Conservation (phyloP, 1,140 invertebrate genomes). For the Drosophila bocqueti region DNA sequence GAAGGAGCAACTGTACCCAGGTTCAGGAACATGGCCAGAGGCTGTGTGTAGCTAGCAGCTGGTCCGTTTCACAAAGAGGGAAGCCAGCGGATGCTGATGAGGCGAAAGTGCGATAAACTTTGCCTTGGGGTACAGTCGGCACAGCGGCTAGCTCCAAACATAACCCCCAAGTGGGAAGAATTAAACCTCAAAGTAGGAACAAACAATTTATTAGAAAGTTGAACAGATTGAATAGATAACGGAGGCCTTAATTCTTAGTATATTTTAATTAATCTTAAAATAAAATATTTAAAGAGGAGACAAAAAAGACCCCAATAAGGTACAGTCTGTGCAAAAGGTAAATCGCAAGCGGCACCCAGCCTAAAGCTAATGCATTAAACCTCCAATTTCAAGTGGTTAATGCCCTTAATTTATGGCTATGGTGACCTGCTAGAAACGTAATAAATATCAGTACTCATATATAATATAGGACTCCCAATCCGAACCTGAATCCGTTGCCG, state of each 20-base stretch:
- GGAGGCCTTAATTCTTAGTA: too few species aligned
- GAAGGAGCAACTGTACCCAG: constrained; percentile 14
- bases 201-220: too few species aligned
- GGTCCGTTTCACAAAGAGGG: background rate
- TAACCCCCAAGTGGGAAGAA: constrained; percentile 1
- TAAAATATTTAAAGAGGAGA: background rate
- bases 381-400: constrained; percentile 8
- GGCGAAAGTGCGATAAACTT: constrained; percentile 4
- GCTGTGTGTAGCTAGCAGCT: constrained; percentile 5
- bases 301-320: background rate
- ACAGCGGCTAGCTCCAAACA: background rate
- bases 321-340: background rate
- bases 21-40: too few species aligned
- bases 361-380: too few species aligned
- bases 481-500: background rate
- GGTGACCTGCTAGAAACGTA: background rate
- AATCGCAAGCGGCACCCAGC: background rate
- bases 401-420: background rate
- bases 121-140: background rate
- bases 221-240: too few species aligned
- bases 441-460: constrained; percentile 7
- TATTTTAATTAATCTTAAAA: too few species aligned
- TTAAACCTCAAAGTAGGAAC: background rate
- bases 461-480: background rate
- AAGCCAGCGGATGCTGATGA: constrained; percentile 3